Conservation (phyloP, 2,888 invertebrate species). For the Xanthia togata region DNA sequence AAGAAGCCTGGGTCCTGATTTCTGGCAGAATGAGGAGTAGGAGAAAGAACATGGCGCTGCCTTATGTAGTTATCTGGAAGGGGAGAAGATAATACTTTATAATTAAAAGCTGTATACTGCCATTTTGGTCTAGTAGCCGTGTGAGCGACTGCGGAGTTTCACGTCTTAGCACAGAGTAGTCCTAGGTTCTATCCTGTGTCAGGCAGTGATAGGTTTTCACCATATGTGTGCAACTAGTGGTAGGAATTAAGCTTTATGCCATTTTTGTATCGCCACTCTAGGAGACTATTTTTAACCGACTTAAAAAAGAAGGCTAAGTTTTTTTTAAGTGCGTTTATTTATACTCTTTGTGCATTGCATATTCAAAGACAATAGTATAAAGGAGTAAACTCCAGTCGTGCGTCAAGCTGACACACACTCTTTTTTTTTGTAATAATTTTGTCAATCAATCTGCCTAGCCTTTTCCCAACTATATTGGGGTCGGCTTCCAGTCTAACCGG, state of each 20-base stretch:
- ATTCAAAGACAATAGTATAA: no score
- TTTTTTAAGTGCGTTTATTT: no score
- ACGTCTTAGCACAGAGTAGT: background rate
- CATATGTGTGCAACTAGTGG: background rate
- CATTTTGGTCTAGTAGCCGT: background rate
- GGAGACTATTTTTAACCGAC: background rate
- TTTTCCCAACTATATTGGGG: no score
- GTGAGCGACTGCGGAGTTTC: background rate
- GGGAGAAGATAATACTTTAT: background rate
- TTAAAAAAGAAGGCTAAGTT: no score
- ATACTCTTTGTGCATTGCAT: no score
- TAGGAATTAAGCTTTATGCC: background rate
- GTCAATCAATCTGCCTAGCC: no score
- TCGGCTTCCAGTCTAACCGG: no score
- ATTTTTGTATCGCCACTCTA: background rate
- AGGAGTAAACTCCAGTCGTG: no score
- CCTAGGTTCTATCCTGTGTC: background rate
- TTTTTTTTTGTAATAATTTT: no score
- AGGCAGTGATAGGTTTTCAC: background rate
- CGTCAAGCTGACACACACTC: no score
- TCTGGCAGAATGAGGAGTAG: slow-evolving; percentile 69
- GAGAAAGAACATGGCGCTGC: slow-evolving; percentile 52
- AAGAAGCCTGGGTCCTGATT: slow-evolving; percentile 72
- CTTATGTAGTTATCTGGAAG: slow-evolving; percentile 46
- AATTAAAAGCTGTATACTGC: background rate